A percentile compares a stretch with the other conserved stretches of the same genome.
Conservation (phyloP, 2,888 invertebrate species). For the Mesorhabditis sp. region DNA sequence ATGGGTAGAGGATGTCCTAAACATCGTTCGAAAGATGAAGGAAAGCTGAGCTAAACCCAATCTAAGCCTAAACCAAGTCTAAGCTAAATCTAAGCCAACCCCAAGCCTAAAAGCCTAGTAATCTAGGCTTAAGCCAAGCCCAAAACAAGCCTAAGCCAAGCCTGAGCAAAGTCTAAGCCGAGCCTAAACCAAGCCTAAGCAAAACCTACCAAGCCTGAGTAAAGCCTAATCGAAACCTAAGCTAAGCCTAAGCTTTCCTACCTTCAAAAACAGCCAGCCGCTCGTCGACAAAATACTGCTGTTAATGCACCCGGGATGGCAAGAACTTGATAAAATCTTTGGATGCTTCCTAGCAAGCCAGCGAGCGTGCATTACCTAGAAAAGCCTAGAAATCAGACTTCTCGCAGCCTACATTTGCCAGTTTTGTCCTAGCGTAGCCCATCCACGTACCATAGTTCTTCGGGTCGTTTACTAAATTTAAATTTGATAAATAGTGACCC, state of each 20-base stretch:
- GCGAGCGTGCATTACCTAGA: not conserved
- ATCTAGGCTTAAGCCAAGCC: too few relatives aligned
- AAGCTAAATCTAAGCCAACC: too few relatives aligned
- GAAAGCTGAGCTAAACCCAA: not conserved
- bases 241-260: not conserved
- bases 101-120: too few relatives aligned
- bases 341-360: not conserved
- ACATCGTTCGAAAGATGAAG: not conserved
- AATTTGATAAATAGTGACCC: not conserved
- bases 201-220: too few relatives aligned
- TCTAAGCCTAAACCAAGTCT: not conserved
- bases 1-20: not conserved
- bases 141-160: not conserved
- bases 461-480: slow-evolving; percentile 3
- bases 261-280: not conserved
- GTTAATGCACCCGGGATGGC: not conserved
- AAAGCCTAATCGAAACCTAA: too few relatives aligned
- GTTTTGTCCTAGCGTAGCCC: not conserved
- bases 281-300: not conserved
- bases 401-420: not conserved
- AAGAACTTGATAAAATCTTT: not conserved
- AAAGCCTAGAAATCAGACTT: not conserved
- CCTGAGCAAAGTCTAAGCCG: too few relatives aligned
- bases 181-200: not conserved
- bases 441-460: not conserved